Evolutionary conservation across 1,140 invertebrate genomes (phyloP).

Genomic region (Bathynomus jamesi): DNA sequence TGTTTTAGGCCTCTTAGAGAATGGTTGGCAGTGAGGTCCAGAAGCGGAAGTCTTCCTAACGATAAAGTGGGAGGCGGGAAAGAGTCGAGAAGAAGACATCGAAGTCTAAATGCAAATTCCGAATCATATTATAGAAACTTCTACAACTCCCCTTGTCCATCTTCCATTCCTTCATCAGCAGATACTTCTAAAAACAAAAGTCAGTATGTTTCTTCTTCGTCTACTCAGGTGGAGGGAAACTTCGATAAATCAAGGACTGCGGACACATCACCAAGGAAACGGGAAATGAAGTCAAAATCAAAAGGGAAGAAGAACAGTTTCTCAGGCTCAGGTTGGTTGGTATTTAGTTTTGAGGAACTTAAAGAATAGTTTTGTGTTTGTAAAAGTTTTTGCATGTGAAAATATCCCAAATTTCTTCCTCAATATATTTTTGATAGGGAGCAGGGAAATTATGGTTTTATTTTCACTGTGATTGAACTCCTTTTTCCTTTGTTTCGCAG

Average conservation of each 20-base stretch:
- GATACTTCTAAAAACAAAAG: background rate
- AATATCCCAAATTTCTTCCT: background rate
- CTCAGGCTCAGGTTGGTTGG: no score
- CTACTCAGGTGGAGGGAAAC: background rate
- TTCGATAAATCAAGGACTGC: background rate
- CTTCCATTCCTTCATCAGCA: background rate
- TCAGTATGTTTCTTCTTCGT: background rate
- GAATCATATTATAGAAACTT: background rate
- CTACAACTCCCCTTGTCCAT: conserved; percentile 13
- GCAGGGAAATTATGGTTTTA: no score
- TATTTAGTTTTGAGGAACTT: background rate
- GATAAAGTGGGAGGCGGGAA: background rate
- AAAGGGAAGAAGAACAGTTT: background rate
- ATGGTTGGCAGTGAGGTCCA: conserved; percentile 13
- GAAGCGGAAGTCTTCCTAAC: background rate
- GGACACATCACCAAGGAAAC: background rate
- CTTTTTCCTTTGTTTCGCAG: no score
- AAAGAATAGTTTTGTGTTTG: background rate
- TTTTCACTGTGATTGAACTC: no score
- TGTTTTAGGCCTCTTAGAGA: conserved; percentile 14
- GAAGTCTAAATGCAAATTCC: conserved; percentile 7
- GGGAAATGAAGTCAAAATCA: background rate
- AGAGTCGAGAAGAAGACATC: conserved; percentile 16
- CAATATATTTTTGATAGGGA: background rate
- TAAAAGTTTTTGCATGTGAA: background rate